Evolutionary conservation across 1,140 invertebrate species (phyloP), one percentile per base, ranked within the genome.

Genomic region (Olivierus martensii): DNA sequence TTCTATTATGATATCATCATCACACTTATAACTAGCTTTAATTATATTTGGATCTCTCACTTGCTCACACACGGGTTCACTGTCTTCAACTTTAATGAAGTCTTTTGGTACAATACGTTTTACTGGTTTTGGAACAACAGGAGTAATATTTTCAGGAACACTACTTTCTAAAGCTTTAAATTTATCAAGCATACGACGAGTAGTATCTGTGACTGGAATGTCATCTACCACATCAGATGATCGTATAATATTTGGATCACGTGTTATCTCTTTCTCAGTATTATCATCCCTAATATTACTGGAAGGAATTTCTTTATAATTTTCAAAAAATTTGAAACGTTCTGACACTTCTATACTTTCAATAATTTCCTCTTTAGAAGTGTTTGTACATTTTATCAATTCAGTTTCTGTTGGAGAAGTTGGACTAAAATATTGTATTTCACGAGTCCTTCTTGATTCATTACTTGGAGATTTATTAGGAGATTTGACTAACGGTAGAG

Each of bases 271-370:
- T 22, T 77, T 73, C 41, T 85, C 84, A 14, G 82, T 81, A 15
- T 81, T 80, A 58, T 79, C 76, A 56, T 75, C 69, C 70, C 78
- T 71, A 68, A 80, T 84, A 58, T 77, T 76, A 60, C 78, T 69
- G 62, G 77, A 75, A 17, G 51, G 52, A 37, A 58, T 52, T 37
- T 61, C 68, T 66, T 78, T 78, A 71, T 87, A 90, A 1, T 79
- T 82, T 74, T 91, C 87, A 72, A 92, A 92, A 72, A 91, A 91
- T 69, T 86, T 85, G 72, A 90, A 91, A 61, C 84, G 79, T 63
- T 83, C 78, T 35, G 81, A 78, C 56, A 92, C 80, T 66, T 88
- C 83, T 17, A 80, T 79, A 2, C 84, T 87, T 69, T 83, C 76
- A 47, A 88, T 78, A 59, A 76, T 83, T 56, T 87, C 84, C 35